Conservation (phyloP, 2,113 vertebrate genomes). For the Leucoraja erinaceus region DNA sequence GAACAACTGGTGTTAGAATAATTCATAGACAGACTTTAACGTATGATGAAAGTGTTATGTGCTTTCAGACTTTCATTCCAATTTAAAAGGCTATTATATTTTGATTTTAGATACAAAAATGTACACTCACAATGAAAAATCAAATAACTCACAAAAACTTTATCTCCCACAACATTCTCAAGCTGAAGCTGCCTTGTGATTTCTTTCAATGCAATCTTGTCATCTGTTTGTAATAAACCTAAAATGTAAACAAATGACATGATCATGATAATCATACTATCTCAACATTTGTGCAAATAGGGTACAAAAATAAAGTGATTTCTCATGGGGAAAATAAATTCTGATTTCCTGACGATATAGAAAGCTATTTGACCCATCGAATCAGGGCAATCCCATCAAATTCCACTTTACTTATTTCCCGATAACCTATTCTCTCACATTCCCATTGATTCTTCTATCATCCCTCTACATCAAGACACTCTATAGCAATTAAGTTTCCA, state of each 20-base stretch:
- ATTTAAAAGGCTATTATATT: not conserved
- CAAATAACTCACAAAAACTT: constrained; percentile 84
- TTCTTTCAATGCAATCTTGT: constrained; percentile 84
- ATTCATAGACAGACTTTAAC: not conserved
- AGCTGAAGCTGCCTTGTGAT: constrained; percentile 85
- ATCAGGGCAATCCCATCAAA: no score
- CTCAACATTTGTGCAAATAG: not conserved
- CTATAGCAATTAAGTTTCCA: no score
- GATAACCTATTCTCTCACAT: no score
- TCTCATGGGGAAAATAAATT: no score
- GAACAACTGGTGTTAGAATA: not conserved
- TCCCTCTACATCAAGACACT: no score
- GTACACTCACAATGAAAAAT: not conserved
- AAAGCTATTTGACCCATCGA: no score
- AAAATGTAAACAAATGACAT: constrained; percentile 37
- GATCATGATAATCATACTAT: not conserved
- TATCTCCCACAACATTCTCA: constrained; percentile 91
- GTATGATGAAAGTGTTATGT: not conserved
- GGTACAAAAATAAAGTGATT: not conserved
- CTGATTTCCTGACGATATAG: no score
- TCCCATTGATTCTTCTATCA: no score
- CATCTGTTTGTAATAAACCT: constrained; percentile 88
- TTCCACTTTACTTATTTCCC: no score
- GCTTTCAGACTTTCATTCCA: not conserved
- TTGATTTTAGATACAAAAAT: not conserved